These are phyloP conservation scores for Eleginops maclovinus DNA, from an alignment of 2,113 vertebrate species.

Conservation along the genomic window DNA sequence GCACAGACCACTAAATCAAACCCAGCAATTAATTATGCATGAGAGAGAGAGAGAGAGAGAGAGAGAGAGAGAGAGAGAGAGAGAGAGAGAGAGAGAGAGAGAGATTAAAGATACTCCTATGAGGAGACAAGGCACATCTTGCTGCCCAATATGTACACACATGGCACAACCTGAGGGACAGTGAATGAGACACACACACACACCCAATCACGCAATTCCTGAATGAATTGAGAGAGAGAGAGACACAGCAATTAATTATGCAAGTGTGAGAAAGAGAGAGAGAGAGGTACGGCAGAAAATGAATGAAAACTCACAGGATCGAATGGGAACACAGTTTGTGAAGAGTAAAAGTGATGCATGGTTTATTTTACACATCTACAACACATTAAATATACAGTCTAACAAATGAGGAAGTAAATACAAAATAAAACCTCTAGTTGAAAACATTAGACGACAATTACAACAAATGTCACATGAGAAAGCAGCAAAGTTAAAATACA, in stretches of 20 bases:
- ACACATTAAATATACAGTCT: neutral
- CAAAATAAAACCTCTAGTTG: neutral
- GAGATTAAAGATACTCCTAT: no score
- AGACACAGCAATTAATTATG: neutral
- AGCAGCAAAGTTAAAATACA: neutral
- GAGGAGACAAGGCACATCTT: no score
- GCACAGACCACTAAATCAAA: constrained; percentile 62
- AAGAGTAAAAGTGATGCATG: constrained; percentile 69
- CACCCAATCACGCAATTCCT: no score
- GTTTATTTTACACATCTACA: constrained; percentile 12
- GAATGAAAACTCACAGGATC: constrained; percentile 84
- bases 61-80: constrained; percentile 6
- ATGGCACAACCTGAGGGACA: no score
- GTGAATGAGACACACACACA: no score
- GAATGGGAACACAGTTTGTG: constrained; percentile 51
- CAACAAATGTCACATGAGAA: neutral
- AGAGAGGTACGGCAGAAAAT: constrained; percentile 3
- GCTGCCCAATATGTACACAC: no score
- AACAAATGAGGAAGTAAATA: neutral
- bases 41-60: neutral
- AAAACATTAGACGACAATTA: neutral
- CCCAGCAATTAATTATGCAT: constrained; percentile 64
- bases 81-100: neutral
- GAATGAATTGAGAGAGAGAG: neutral
- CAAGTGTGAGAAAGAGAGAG: neutral